Evolutionary conservation across 2,888 invertebrate species (phyloP).

Genomic region (Pogonocherus hispidulus): DNA sequence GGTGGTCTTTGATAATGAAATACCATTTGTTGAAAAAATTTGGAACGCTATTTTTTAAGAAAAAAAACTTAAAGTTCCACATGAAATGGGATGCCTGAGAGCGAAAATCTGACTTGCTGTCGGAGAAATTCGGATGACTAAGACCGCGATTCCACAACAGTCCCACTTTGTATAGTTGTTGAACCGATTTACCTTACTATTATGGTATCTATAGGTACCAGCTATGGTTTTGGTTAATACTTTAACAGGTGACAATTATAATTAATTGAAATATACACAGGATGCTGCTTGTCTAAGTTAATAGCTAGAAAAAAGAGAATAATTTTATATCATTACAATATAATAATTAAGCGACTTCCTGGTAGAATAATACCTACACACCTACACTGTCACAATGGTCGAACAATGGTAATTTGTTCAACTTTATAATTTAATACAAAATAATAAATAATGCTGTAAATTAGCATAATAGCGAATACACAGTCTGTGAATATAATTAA

Average conservation of each 20-base stretch:
- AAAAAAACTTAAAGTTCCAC: no score
- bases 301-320: conserved; percentile 16
- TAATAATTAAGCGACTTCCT: conserved; percentile 35
- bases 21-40: no score
- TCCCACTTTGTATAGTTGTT: no score
- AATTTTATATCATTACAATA: conserved; percentile 21
- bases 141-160: no score
- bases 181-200: no score
- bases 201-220: no score
- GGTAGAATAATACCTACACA: conserved; percentile 49
- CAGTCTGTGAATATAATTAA: conserved; percentile 42
- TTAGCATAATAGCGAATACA: conserved; percentile 55
- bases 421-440: conserved; percentile 58
- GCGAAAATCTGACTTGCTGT: no score
- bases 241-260: conserved; percentile 1
- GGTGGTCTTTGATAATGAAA: no score
- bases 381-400: conserved; percentile 50
- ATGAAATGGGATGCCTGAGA: no score
- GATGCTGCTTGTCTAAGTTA: conserved; percentile 2
- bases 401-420: conserved; percentile 48
- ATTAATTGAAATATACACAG: not conserved
- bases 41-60: no score
- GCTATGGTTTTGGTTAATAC: no score
- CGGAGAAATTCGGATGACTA: no score
- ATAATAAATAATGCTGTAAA: conserved; percentile 57